Percentiles rank a stretch among this genome's conserved stretches.
Evolutionary conservation across 2,113 vertebrate genomes (phyloP).

Genomic region (Corythornis cristatus): DNA sequence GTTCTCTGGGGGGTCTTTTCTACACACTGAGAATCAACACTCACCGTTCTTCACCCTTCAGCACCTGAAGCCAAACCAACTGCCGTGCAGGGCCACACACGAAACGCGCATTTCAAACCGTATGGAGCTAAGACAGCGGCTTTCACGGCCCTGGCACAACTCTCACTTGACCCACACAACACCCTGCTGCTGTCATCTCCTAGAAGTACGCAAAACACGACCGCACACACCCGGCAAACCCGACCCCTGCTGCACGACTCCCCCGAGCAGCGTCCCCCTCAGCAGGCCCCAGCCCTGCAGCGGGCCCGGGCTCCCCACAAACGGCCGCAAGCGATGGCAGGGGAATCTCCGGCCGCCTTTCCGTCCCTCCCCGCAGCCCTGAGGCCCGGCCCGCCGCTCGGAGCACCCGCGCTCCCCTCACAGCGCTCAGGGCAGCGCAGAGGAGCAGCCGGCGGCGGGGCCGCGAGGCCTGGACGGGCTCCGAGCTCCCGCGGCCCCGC

Average conservation of each 20-base stretch:
- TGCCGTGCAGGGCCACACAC: not conserved
- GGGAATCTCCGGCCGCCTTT: not conserved
- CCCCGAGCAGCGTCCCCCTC: fast-evolving
- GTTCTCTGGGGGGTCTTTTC: not conserved
- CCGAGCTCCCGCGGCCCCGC: not conserved
- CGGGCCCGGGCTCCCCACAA: not conserved
- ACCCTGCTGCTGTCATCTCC: not conserved
- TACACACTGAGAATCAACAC: not conserved
- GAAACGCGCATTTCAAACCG: fast-evolving
- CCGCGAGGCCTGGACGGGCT: not conserved
- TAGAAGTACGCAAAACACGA: fast-evolving
- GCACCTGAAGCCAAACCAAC: not conserved
- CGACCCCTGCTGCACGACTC: not conserved
- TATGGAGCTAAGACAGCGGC: not conserved
- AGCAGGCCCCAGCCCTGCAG: fast-evolving
- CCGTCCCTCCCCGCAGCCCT: not conserved
- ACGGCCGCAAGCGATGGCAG: not conserved
- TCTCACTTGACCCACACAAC: not conserved
- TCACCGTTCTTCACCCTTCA: not conserved
- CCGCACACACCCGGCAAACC: fast-evolving
- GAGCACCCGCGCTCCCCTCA: not conserved
- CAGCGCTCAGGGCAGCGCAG: not conserved
- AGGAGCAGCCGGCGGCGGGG: not conserved
- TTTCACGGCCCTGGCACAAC: not conserved
- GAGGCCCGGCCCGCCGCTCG: not conserved